phyloP scores from a whole-genome alignment of 2,113 vertebrate species.

The Pholis gunnellus region DNA sequence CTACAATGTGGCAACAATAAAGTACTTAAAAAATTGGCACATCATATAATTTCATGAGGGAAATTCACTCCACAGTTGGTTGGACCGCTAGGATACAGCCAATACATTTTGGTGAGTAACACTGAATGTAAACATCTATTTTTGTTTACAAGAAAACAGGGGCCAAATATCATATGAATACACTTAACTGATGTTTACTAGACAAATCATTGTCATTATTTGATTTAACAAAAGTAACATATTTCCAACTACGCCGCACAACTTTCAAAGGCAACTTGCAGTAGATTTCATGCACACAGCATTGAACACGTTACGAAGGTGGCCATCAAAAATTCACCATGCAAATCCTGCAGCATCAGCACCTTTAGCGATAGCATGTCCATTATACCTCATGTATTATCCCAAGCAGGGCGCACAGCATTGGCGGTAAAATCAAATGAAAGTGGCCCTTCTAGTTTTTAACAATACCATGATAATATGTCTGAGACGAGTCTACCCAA shows the following conservation, averaged over 20 bases:
- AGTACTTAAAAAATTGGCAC: not conserved
- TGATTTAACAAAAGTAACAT: not conserved
- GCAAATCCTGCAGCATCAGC: constrained; percentile 30
- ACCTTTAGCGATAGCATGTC: constrained; percentile 27
- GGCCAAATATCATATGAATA: not conserved
- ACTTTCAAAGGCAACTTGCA: not conserved
- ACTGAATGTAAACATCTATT: not conserved
- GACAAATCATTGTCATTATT: not conserved
- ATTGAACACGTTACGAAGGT: constrained; percentile 31
- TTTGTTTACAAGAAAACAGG: not conserved
- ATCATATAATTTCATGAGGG: not conserved
- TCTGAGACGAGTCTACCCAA: constrained; percentile 37
- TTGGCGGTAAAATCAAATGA: constrained; percentile 20
- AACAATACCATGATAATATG: constrained; percentile 60
- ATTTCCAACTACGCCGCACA: not conserved
- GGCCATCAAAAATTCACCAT: constrained; percentile 43
- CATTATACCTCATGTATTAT: constrained; percentile 52
- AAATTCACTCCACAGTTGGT: not conserved
- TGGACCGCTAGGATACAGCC: not conserved
- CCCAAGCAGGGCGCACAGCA: constrained; percentile 5
- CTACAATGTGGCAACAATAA: not conserved
- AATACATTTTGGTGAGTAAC: not conserved
- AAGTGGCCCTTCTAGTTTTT: constrained; percentile 40
- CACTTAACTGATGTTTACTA: not conserved
- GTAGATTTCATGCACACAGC: not conserved